Base-by-base conservation (phyloP, 2,888 invertebrate species). In the Caenorhabditis sp. region DNA sequence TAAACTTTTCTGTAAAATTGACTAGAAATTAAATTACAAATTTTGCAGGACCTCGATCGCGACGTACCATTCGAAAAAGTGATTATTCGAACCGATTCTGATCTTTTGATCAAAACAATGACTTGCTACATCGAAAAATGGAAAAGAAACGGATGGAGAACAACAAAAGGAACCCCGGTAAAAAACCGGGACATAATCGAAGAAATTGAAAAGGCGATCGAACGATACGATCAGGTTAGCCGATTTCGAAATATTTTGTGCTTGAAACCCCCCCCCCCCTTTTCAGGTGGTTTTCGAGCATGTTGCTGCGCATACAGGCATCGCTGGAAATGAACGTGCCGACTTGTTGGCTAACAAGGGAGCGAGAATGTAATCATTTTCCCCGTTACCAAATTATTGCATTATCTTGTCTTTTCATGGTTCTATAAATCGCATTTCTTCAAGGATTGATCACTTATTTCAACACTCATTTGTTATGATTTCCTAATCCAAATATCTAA, bases 301-400 rank as follows among this genome's bases (percentile, higher is more conserved):
- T 89, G 95, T 96, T 0, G 91, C 91, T 80, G 96, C 93, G 0
- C 97, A 97, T 87, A 88, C 88, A 37, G 95, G 95, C 0, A 90
- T 93, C 58, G 89, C 91, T 74, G 96, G 95, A 0, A 97, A 97
- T 89, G 95, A 95, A 90, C 92, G 91, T 90, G 97, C 96, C 0
- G 96, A 97, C 88, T 90, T 90, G 84, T 89, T 97, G 54, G 96
- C 97, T 0, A 92, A 92, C 82, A 89, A 91, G 74, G 95, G 95
- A n/a, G 93, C 93, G 12, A 19, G 50, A 19, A 19, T n/a, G n/a
- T 14, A 5, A 50, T 8, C 8, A 12, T 19, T 19, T 50, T 19
- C n/a, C n/a, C n/a, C n/a, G n/a, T n/a, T n/a, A n/a, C n/a, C n/a
- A n/a, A n/a, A n/a, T n/a, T n/a, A n/a, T n/a, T n/a, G n/a, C n/a